phyloP scores from a whole-genome alignment of 2,888 invertebrate species.

The Mythimna impura region DNA sequence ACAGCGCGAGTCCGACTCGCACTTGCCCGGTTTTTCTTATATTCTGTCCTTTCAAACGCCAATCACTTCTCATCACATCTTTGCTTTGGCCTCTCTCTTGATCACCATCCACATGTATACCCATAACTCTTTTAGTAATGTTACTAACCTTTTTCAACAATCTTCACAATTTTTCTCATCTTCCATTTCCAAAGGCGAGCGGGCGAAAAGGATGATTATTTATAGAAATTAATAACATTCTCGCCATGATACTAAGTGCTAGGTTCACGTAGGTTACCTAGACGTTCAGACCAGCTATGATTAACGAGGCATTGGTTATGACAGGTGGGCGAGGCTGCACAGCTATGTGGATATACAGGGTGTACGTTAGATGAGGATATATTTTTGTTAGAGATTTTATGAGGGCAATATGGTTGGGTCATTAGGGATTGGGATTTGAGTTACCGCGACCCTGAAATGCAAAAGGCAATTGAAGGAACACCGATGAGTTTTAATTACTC shows the following conservation, averaged over 20 bases:
- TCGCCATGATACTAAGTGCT: slow-evolving; percentile 61
- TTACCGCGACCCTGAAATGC: too few species aligned
- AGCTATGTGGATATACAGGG: slow-evolving; percentile 77
- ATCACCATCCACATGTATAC: too few species aligned
- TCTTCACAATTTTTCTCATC: slow-evolving; percentile 12
- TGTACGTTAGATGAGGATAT: slow-evolving; percentile 51
- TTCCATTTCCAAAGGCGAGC: slow-evolving; percentile 1
- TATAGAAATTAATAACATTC: slow-evolving; percentile 63
- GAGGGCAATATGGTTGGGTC: background rate
- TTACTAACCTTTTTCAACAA: too few species aligned
- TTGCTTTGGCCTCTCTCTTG: too few species aligned
- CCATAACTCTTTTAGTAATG: too few species aligned
- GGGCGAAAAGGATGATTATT: slow-evolving; percentile 43
- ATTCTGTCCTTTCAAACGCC: too few species aligned
- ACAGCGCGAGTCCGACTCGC: too few species aligned
- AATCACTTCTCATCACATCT: too few species aligned
- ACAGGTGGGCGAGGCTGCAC: slow-evolving; percentile 82
- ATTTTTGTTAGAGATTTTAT: slow-evolving; percentile 15
- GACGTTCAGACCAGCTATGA: slow-evolving; percentile 77
- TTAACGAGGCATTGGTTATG: slow-evolving; percentile 86
- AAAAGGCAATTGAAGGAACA: too few species aligned
- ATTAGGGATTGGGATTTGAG: too few species aligned
- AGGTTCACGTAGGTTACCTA: slow-evolving; percentile 76
- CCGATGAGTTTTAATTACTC: too few species aligned
- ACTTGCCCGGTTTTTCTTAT: background rate